These are phyloP conservation scores for Melanerpes aurifrons DNA, from an alignment of 2,113 vertebrate species.

Conservation along the genomic window DNA sequence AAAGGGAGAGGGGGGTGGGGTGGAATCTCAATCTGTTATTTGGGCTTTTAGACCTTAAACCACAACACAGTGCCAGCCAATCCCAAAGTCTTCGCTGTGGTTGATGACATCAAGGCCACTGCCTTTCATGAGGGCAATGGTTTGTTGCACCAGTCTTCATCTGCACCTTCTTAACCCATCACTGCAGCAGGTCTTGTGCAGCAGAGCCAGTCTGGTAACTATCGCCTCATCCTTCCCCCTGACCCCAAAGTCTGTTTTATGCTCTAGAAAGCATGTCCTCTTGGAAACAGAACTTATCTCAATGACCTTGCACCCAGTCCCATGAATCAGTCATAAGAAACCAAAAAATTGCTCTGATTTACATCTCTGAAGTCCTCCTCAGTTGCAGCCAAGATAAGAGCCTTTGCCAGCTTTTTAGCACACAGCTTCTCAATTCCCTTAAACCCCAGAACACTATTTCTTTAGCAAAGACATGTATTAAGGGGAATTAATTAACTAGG, in stretches of 20 bases:
- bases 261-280: neutral
- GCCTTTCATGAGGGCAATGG: neutral
- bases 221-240: neutral
- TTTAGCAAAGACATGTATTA: neutral
- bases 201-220: neutral
- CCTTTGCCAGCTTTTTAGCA: neutral
- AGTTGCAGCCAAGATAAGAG: neutral
- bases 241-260: neutral
- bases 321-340: neutral
- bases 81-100: neutral
- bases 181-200: neutral
- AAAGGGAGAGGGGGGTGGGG: no score
- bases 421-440: neutral
- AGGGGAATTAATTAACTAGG: slow-evolving; percentile 46
- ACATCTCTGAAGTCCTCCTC: neutral
- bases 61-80: neutral
- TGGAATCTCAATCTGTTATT: no score
- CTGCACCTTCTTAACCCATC: neutral
- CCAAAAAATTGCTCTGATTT: neutral
- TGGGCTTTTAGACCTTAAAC: no score
- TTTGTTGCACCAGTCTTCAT: neutral
- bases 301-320: neutral
- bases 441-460: neutral
- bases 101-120: neutral
- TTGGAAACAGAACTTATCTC: neutral